Base-by-base conservation (phyloP, 2,797 vertebrate species). In the Cyclura pinguis region DNA sequence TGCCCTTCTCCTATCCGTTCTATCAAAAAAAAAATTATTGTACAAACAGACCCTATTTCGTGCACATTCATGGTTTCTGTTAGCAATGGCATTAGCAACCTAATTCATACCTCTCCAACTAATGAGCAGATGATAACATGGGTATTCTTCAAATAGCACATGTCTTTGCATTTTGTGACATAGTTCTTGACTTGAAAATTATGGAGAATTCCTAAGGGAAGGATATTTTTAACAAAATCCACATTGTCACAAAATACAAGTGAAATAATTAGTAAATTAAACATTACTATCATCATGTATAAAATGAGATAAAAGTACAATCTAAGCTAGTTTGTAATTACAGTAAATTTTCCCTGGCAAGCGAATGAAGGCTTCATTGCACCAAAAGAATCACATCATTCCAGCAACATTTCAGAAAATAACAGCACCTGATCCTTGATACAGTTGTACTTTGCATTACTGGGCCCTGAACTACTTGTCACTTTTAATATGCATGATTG, bases 11-110 rank as follows among this genome's bases (percentile, higher is more conserved):
- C n/a, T 64, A 47, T 87, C 89, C 22, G 35, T 83, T 47, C 27
- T 4, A 0, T 3, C 1, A 0, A 67, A 24, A n/a, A 3, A 3
- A 0, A 0, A 16, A 24, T 64, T 12, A 62, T 13, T 35, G 69
- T 7, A 12, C 0, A 22, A 42, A 38, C 42, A 47, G 9, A 47
- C 42, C 42, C 24, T 32, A 29, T 69, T 69, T 69, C 32, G 29
- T 69, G 32, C 29, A 69, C 10, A 69, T 76, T 9, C 7, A 77
- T 42, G 8, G 74, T 42, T 77, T 38, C 74, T 32, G 47, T 47
- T 76, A 16, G 35, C 18, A 27, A 76, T 76, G 35, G 27, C 27
- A 74, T 27, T 20, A 42, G 35, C 18, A 7, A 42, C 18, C 38
- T 42, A 77, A 24, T 77, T 77, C 38, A 77, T 42, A 42, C 38